Evolutionary conservation across 1,140 invertebrate species (phyloP).

Genomic region (Drosophila insularis): DNA sequence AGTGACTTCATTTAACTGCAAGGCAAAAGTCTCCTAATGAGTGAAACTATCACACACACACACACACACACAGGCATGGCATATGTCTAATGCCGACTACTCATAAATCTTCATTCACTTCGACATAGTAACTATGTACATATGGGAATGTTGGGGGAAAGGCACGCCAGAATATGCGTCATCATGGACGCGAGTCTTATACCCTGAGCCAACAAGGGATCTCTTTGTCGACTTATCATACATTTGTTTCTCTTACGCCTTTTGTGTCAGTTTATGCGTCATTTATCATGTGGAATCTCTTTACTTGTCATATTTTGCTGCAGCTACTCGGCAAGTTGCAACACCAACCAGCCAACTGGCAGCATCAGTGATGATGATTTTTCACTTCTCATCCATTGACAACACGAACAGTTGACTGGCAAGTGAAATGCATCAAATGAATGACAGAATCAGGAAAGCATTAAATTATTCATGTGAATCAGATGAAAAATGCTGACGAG

Average conservation of each 20-base stretch:
- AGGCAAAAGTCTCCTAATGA: conserved; percentile 36
- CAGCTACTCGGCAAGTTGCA: conserved; percentile 14
- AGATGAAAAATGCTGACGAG: not conserved
- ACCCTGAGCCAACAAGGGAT: not conserved
- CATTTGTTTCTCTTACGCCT: conserved; percentile 64
- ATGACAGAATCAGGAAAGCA: conserved; percentile 18
- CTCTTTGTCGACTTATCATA: conserved; percentile 46
- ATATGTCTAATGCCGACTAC: conserved; percentile 58
- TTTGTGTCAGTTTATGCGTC: conserved; percentile 67
- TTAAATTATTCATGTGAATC: conserved; percentile 7
- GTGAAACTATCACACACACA: conserved; percentile 42
- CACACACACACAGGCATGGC: conserved; percentile 8
- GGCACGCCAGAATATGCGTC: conserved; percentile 49
- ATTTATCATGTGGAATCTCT: conserved; percentile 70
- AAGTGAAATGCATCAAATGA: conserved; percentile 45
- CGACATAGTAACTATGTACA: conserved; percentile 19
- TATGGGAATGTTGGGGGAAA: not conserved
- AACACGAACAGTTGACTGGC: conserved; percentile 38
- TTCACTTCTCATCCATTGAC: conserved; percentile 62
- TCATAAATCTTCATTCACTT: conserved; percentile 73
- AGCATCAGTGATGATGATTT: conserved; percentile 53
- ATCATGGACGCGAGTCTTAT: conserved; percentile 22
- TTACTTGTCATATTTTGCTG: conserved; percentile 62
- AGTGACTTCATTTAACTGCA: conserved; percentile 36
- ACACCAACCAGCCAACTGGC: conserved; percentile 25